Conservation (phyloP, 2,888 invertebrate species). For the Hydropsyche betteni region DNA sequence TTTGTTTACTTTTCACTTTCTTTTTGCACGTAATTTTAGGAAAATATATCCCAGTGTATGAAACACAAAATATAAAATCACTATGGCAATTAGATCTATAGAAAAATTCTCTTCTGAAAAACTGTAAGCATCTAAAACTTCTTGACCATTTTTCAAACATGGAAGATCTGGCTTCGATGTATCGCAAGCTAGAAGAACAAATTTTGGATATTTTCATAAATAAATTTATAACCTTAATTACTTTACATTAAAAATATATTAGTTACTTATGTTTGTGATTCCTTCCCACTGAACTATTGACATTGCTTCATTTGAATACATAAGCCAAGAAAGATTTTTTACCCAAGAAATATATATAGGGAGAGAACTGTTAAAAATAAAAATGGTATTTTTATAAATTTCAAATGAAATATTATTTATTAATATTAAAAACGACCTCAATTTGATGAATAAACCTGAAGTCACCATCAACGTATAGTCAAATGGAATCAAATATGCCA, state of each 20-base stretch:
- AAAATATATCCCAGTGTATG: slow-evolving; percentile 76
- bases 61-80: slow-evolving; percentile 72
- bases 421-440: slow-evolving; percentile 68
- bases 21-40: slow-evolving; percentile 70
- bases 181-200: slow-evolving; percentile 67
- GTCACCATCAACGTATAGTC: slow-evolving; percentile 89
- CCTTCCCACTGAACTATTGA: slow-evolving; percentile 84
- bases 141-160: slow-evolving; percentile 75
- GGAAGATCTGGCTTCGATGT: slow-evolving; percentile 69
- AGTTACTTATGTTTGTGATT: slow-evolving; percentile 77
- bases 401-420: background rate
- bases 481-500: slow-evolving; percentile 86
- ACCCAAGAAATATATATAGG: slow-evolving; percentile 79
- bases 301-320: slow-evolving; percentile 87
- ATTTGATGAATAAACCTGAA: slow-evolving; percentile 83
- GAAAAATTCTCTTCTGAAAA: slow-evolving; percentile 72
- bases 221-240: slow-evolving; percentile 24
- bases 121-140: slow-evolving; percentile 78
- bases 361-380: slow-evolving; percentile 67
- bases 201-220: background rate
- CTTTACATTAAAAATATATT: slow-evolving; percentile 30
- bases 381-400: slow-evolving; percentile 41
- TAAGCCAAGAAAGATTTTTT: slow-evolving; percentile 83
- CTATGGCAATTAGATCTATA: slow-evolving; percentile 73
- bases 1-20: slow-evolving; percentile 56